Conservation (phyloP, 2,113 vertebrate species). For the Campylomormyrus numenius region DNA sequence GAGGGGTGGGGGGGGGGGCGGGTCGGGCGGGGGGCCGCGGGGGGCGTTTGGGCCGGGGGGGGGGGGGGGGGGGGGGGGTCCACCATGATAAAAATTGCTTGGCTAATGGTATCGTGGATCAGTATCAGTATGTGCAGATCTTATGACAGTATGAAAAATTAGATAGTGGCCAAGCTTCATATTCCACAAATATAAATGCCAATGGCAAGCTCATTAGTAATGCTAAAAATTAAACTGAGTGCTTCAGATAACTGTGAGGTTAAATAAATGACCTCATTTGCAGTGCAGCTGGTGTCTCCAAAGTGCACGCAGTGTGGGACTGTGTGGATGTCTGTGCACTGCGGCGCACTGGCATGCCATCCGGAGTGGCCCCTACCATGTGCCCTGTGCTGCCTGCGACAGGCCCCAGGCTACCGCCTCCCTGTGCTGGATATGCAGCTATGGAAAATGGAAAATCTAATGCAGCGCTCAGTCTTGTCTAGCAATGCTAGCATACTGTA, state of each 20-base stretch:
- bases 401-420: background rate
- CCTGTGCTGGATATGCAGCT: background rate
- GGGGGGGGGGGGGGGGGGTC: background rate
- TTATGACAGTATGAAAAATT: background rate
- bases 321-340: background rate
- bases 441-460: background rate
- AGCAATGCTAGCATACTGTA: background rate
- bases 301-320: background rate
- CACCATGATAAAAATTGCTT: background rate
- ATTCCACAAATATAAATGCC: background rate
- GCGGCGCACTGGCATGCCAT: background rate
- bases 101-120: background rate
- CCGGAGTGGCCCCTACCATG: background rate
- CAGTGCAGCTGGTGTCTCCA: background rate
- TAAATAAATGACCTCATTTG: background rate
- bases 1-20: no score
- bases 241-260: background rate
- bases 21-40: no score
- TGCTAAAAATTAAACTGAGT: background rate
- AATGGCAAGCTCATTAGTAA: background rate
- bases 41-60: no score
- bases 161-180: background rate
- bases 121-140: background rate
- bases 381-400: background rate
- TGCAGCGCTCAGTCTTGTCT: background rate